Base-by-base conservation (phyloP, 2,888 invertebrate species). In the Pristionchus mayeri region DNA sequence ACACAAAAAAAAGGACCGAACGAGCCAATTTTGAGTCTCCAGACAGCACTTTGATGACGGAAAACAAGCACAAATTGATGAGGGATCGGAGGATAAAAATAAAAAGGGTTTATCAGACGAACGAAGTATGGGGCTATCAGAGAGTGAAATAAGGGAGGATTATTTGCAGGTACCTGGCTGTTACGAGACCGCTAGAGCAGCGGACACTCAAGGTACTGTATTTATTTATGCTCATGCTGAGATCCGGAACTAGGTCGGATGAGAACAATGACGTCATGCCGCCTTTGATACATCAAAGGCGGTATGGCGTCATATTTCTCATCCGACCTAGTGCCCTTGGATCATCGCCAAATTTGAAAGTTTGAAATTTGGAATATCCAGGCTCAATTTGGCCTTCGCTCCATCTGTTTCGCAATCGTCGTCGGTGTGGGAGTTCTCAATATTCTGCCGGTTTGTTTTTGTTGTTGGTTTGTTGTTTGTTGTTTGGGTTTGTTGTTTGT, bases 161-260 rank as follows among this genome's bases (percentile, higher is more conserved):
- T 83, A 21, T 24, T 85, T 89, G 27, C 85, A 91, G 91, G 67
- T 92, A 92, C 82, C 85, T 87, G 40, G 92, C 92, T 7, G 92
- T 92, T 13, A 90, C 91, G 3, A 86, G 89, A 75, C 92, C 92
- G 2, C 81, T 92, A 57, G 92, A 92, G 85, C 91, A 91, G 85
- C 85, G 92, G 30, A 92, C 91, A 24, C 81, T 91, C 21, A 88
- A 90, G 81, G 84, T 71, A 50, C 3, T 21, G n/a, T n/a, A 16
- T n/a, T n/a, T 9, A 60, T 60, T 6, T 60, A 3, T 2, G 6
- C 11, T 30, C n/a, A 6, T 24, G n/a, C n/a, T n/a, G n/a, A n/a
- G n/a, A n/a, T n/a, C 48, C n/a, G n/a, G n/a, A n/a, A n/a, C n/a
- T n/a, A n/a, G n/a, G n/a, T n/a, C n/a, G n/a, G 7, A 11, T 48